Conservation (phyloP, 2,797 vertebrate genomes). For the Poecilia velifera region DNA sequence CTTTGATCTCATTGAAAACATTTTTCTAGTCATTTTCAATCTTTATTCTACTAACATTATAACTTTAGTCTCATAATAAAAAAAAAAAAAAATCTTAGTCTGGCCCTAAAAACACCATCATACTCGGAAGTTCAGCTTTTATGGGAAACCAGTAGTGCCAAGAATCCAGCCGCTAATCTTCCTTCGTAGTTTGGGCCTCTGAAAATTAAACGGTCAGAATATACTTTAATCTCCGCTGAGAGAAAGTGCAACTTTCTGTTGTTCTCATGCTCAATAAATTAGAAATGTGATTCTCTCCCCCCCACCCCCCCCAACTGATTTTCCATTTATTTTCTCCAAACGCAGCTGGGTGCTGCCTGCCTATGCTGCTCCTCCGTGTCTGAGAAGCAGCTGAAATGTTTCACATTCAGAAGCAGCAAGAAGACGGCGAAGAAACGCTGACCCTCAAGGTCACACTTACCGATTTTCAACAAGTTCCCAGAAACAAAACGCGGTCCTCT, state of each 20-base stretch:
- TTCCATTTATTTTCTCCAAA: neutral
- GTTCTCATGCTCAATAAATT: conserved; percentile 35
- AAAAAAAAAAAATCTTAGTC: neutral
- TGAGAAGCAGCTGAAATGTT: conserved; percentile 10
- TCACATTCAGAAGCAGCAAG: conserved; percentile 30
- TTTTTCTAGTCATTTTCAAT: too few species aligned
- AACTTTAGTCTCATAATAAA: too few species aligned
- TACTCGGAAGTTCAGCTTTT: neutral
- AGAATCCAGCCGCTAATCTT: neutral
- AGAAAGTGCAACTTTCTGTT: conserved; percentile 40
- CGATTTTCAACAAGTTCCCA: conserved; percentile 2
- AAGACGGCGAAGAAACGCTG: neutral
- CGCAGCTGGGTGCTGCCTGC: neutral
- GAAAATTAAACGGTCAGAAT: neutral
- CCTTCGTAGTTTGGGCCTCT: neutral
- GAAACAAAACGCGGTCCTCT: neutral
- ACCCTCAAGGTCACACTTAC: conserved; percentile 15
- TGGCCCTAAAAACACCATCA: neutral
- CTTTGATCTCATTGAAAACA: neutral
- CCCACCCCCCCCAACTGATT: neutral
- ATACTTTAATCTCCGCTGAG: conserved; percentile 7
- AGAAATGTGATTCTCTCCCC: neutral
- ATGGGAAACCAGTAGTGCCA: neutral
- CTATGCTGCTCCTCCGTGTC: neutral
- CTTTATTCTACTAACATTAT: too few species aligned